These are phyloP conservation scores for Chloropsis hardwickii DNA, from an alignment of 2,113 vertebrate species.

Conservation along the genomic window DNA sequence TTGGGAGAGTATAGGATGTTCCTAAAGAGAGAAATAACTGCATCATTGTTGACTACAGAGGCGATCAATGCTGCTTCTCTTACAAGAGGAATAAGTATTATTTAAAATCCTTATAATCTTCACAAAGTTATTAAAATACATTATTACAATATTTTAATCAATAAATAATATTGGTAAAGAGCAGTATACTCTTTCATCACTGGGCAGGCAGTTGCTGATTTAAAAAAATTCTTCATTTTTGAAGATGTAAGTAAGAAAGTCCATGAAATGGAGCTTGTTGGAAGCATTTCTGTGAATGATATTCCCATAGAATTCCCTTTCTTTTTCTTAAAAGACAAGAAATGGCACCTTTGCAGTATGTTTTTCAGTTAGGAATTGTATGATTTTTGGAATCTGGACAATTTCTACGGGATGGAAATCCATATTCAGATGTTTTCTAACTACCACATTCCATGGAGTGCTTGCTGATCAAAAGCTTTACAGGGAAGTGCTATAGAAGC, in stretches of 20 bases:
- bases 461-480: background rate
- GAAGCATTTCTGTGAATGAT: background rate
- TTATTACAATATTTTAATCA: background rate
- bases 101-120: background rate
- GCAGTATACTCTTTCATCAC: background rate
- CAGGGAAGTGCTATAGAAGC: background rate
- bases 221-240: background rate
- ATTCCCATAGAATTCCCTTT: background rate
- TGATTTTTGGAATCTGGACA: background rate
- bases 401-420: background rate
- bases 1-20: background rate
- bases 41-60: background rate
- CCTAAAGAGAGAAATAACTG: constrained; percentile 23
- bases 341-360: background rate
- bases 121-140: background rate
- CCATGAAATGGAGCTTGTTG: background rate
- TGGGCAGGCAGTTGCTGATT: background rate
- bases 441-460: background rate
- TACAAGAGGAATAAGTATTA: background rate
- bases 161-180: background rate
- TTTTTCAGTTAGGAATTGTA: background rate
- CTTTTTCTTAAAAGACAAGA: background rate
- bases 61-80: background rate
- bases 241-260: background rate
- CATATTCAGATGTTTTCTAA: background rate